phyloP scores from a whole-genome alignment of 2,888 invertebrate species.

The Drosophila pseudotakahashii region DNA sequence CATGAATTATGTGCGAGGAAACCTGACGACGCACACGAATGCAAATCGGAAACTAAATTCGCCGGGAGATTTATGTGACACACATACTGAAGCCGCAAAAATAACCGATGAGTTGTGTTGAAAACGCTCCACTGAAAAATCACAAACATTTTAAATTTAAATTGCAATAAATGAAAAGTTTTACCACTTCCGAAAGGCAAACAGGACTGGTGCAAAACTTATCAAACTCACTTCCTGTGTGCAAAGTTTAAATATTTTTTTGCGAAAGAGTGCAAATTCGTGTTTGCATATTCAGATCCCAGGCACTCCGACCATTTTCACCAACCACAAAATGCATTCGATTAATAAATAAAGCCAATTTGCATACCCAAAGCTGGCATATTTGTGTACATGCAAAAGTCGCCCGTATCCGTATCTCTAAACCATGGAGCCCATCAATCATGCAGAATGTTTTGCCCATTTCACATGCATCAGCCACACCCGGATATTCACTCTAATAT shows the following conservation, averaged over 20 bases:
- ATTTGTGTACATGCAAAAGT: conserved; percentile 13
- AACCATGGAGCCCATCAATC: conserved; percentile 47
- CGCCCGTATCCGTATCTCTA: conserved; percentile 7
- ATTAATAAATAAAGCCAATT: conserved; percentile 61
- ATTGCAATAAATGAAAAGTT: conserved; percentile 1
- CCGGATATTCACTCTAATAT: conserved; percentile 16
- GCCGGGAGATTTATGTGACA: conserved; percentile 62
- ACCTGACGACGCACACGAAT: conserved; percentile 48
- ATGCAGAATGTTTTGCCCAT: conserved; percentile 46
- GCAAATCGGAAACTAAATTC: conserved; percentile 69
- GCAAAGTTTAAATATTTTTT: conserved; percentile 28
- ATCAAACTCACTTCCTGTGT: conserved; percentile 36
- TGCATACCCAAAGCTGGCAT: conserved; percentile 28
- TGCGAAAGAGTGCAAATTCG: too few species aligned
- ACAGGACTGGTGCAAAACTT: conserved; percentile 14
- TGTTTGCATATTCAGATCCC: conserved; percentile 19
- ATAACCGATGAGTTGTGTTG: conserved; percentile 5
- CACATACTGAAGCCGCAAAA: conserved; percentile 40
- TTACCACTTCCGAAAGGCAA: conserved; percentile 11
- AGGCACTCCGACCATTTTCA: conserved; percentile 10
- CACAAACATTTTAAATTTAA: conserved; percentile 19
- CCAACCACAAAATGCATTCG: conserved; percentile 38
- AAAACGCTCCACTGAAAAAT: conserved; percentile 6
- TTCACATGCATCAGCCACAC: conserved; percentile 49
- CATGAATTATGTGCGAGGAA: conserved; percentile 44